A percentile compares a stretch with the other conserved stretches of the same genome.
phyloP scores from a whole-genome alignment of 2,797 vertebrate genomes.

The Xiphophorus birchmanni region DNA sequence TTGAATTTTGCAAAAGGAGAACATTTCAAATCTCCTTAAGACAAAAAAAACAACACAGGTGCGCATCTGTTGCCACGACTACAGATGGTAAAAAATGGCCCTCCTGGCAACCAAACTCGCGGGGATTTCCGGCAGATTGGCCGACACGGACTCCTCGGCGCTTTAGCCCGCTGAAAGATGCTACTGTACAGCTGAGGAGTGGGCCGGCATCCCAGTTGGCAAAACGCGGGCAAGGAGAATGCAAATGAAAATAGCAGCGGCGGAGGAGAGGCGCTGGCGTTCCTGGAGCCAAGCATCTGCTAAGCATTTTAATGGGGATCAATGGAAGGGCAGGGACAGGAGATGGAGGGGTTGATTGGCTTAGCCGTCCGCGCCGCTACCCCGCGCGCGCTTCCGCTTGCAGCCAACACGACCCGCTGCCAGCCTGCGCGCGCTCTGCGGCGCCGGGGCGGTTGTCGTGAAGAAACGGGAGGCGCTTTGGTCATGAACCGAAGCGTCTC shows the following conservation, averaged over 20 bases:
- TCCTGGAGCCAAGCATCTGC: slow-evolving; percentile 79
- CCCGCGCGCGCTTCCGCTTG: slow-evolving; percentile 77
- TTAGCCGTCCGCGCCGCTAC: slow-evolving; percentile 65
- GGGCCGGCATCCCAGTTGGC: slow-evolving; percentile 72
- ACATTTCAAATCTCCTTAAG: background rate
- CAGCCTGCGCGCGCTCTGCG: slow-evolving; percentile 45
- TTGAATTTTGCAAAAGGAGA: background rate
- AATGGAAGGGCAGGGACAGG: slow-evolving; percentile 79
- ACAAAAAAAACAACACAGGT: slow-evolving; percentile 33
- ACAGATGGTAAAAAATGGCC: slow-evolving; percentile 31
- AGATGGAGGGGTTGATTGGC: slow-evolving; percentile 80
- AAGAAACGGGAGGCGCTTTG: too few relatives aligned
- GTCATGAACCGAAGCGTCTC: background rate
- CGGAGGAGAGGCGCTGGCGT: slow-evolving; percentile 45
- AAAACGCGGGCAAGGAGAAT: slow-evolving; percentile 59
- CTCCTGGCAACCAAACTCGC: slow-evolving; percentile 11
- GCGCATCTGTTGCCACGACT: slow-evolving; percentile 1
- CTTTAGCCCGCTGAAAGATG: slow-evolving; percentile 59
- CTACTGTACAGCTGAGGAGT: slow-evolving; percentile 63
- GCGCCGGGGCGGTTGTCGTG: slow-evolving; percentile 28
- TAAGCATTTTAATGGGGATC: slow-evolving; percentile 82
- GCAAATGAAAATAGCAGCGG: slow-evolving; percentile 70
- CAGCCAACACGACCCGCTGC: slow-evolving; percentile 81
- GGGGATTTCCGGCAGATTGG: slow-evolving; percentile 25
- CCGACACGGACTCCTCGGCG: slow-evolving; percentile 31